phyloP scores from a whole-genome alignment of 2,113 vertebrate species.

The Gallinago jamesoni region DNA sequence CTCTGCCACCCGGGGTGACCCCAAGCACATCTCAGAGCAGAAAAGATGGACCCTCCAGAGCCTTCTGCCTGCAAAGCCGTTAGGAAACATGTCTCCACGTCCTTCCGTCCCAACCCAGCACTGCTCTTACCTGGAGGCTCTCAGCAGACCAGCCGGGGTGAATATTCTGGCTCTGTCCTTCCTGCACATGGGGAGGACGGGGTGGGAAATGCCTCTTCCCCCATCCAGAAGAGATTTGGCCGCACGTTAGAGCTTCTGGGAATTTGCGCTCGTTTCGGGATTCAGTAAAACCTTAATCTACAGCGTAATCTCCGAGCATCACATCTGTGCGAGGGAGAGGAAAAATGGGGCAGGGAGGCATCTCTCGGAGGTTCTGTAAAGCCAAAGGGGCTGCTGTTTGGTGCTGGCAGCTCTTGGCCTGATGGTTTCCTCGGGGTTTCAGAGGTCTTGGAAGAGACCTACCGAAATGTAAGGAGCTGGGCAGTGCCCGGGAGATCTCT shows the following conservation, averaged over 20 bases:
- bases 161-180: background rate
- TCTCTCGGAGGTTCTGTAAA: background rate
- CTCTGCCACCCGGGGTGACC: background rate
- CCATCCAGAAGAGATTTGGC: background rate
- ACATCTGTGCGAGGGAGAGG: constrained; percentile 48
- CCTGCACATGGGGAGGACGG: background rate
- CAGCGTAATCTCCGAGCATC: constrained; percentile 38
- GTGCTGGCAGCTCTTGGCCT: background rate
- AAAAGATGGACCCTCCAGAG: background rate
- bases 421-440: background rate
- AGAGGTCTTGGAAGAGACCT: background rate
- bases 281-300: constrained; percentile 60
- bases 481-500: fast-evolving
- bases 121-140: constrained; percentile 39
- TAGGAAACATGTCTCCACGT: background rate
- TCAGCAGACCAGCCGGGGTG: background rate
- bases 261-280: constrained; percentile 48
- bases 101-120: background rate
- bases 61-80: background rate
- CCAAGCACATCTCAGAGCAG: background rate
- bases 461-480: background rate
- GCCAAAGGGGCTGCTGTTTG: background rate
- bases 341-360: background rate
- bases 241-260: background rate
- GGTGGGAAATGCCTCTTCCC: background rate